Conservation (phyloP, 2,797 vertebrate species). For the Setipinna tenuifilis region DNA sequence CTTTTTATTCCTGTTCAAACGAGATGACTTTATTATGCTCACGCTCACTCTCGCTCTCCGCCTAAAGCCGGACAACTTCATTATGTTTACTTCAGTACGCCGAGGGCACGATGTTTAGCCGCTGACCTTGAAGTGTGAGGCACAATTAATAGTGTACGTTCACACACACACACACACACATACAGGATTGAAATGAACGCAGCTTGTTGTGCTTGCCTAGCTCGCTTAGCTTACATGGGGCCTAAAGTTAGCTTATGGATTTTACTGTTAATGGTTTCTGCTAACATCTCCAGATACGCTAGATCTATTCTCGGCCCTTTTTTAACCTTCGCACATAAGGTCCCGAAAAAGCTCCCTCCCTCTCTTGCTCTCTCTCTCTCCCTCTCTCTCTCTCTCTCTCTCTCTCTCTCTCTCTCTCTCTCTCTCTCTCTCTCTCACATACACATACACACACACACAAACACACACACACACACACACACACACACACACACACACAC, state of each 20-base stretch:
- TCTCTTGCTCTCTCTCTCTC: too few species aligned
- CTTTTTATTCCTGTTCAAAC: background rate
- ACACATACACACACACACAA: background rate
- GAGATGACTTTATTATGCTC: too few species aligned
- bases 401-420: too few species aligned
- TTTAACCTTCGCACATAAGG: background rate
- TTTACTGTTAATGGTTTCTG: background rate
- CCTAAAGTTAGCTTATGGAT: background rate
- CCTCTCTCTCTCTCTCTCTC: too few species aligned
- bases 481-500: too few species aligned
- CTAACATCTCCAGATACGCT: background rate
- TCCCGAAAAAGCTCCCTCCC: background rate
- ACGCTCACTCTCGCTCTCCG: too few species aligned
- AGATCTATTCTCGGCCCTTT: background rate
- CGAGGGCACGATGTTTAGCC: background rate
- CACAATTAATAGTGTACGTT: background rate
- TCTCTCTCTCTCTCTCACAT: too few species aligned
- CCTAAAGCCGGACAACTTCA: background rate
- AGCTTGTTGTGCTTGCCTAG: background rate
- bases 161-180: background rate
- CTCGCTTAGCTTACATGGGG: background rate
- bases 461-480: too few species aligned
- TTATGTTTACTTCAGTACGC: background rate
- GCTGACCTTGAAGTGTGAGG: background rate
- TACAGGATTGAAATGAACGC: background rate